phyloP scores from a whole-genome alignment of 2,888 invertebrate genomes.

The Caenorhabditis virilis region DNA sequence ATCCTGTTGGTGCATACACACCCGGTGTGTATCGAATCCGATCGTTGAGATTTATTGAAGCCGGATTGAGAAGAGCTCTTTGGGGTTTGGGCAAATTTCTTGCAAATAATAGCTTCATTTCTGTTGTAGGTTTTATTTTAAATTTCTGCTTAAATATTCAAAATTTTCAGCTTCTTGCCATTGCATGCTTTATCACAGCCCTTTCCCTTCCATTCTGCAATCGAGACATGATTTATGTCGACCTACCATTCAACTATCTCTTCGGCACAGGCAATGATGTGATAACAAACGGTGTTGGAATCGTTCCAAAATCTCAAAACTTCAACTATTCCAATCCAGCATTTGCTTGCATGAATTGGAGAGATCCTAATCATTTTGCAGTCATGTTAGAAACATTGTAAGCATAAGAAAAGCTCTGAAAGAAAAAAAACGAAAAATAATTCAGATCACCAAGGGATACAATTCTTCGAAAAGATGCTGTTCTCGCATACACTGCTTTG shows the following conservation, averaged over 20 bases:
- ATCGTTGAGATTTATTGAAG: conserved; percentile 55
- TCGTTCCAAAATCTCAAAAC: conserved; percentile 22
- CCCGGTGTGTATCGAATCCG: conserved; percentile 52
- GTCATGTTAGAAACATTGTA: conserved; percentile 45
- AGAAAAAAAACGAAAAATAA: no score
- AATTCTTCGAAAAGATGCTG: conserved; percentile 46
- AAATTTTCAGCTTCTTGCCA: not conserved
- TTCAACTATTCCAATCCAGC: conserved; percentile 62
- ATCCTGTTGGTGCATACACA: conserved; percentile 42
- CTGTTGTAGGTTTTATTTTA: no score
- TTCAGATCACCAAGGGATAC: conserved; percentile 44
- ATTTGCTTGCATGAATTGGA: conserved; percentile 42
- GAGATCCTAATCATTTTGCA: conserved; percentile 42
- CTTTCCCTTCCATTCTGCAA: conserved; percentile 27
- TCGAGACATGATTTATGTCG: conserved; percentile 28
- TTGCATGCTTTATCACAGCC: conserved; percentile 25
- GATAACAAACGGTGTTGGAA: conserved; percentile 38
- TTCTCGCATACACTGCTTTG: conserved; percentile 42
- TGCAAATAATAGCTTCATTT: conserved; percentile 34
- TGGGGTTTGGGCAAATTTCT: conserved; percentile 63
- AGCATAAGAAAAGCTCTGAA: no score
- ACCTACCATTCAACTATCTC: conserved; percentile 40
- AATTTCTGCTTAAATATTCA: no score
- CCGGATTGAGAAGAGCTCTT: conserved; percentile 50
- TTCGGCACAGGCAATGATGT: conserved; percentile 29